Evolutionary conservation across 2,113 vertebrate species (phyloP).

Genomic region (Tursiops truncatus): DNA sequence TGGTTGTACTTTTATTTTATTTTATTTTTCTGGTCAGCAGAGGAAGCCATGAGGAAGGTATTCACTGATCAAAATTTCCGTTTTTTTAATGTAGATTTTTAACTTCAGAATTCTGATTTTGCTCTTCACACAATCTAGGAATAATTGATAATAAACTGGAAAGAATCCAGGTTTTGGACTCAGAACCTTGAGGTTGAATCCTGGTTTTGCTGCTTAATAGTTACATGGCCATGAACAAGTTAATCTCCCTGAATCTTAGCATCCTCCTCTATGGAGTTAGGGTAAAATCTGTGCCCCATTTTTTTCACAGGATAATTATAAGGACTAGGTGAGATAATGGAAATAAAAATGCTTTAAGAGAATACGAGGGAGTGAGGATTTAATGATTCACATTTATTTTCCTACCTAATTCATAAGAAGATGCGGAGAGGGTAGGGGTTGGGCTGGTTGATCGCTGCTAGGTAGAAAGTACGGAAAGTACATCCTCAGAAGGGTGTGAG

Average conservation of each 20-base stretch:
- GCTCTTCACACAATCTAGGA: background rate
- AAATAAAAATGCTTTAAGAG: background rate
- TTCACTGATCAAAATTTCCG: background rate
- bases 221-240: background rate
- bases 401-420: slow-evolving; percentile 20
- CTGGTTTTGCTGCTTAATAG: background rate
- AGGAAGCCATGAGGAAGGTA: background rate
- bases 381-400: slow-evolving; percentile 25
- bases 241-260: background rate
- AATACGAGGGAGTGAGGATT: background rate
- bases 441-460: background rate
- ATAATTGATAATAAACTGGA: slow-evolving; percentile 14
- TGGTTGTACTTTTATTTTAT: background rate
- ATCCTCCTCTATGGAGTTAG: background rate
- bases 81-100: background rate
- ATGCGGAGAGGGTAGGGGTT: background rate
- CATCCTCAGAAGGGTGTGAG: background rate
- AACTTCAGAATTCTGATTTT: slow-evolving; percentile 44
- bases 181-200: background rate
- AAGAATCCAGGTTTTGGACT: background rate
- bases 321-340: background rate
- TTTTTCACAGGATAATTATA: background rate
- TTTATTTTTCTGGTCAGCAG: background rate
- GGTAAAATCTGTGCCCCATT: background rate
- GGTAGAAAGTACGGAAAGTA: background rate